These are phyloP conservation scores for Hyles euphorbiae DNA, from an alignment of 1,140 invertebrate genomes.

Conservation along the genomic window DNA sequence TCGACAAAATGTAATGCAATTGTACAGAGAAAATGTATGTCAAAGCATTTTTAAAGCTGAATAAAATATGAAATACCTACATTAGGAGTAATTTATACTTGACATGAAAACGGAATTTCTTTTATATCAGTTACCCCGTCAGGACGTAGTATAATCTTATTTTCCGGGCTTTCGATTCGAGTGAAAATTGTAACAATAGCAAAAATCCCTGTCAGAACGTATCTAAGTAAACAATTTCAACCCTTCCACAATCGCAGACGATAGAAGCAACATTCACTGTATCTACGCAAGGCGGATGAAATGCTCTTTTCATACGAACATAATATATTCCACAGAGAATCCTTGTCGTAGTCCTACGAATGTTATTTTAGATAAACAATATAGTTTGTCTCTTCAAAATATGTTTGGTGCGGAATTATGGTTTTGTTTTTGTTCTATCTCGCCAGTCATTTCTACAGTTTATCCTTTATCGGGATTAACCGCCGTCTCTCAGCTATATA, in stretches of 20 bases:
- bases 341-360: conserved; percentile 16
- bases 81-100: no score
- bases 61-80: no score
- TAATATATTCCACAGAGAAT: conserved; percentile 12
- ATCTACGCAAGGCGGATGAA: conserved; percentile 9
- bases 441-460: conserved; percentile 8
- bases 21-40: no score
- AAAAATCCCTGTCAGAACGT: conserved; percentile 10
- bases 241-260: conserved; percentile 25
- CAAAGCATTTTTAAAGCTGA: no score
- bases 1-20: no score
- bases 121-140: neutral
- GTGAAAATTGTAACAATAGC: conserved; percentile 7
- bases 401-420: conserved; percentile 39
- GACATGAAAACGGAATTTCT: no score
- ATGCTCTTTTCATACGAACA: conserved; percentile 4
- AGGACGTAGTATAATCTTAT: neutral
- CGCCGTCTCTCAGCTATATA: neutral
- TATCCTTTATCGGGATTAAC: conserved; percentile 12
- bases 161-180: conserved; percentile 7
- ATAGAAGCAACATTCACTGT: conserved; percentile 13
- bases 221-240: conserved; percentile 29
- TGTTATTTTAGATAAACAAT: conserved; percentile 35
- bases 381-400: conserved; percentile 20
- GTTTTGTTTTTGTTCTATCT: conserved; percentile 45